Evolutionary conservation across 2,888 invertebrate species (phyloP).

Genomic region (Blera fallax): DNA sequence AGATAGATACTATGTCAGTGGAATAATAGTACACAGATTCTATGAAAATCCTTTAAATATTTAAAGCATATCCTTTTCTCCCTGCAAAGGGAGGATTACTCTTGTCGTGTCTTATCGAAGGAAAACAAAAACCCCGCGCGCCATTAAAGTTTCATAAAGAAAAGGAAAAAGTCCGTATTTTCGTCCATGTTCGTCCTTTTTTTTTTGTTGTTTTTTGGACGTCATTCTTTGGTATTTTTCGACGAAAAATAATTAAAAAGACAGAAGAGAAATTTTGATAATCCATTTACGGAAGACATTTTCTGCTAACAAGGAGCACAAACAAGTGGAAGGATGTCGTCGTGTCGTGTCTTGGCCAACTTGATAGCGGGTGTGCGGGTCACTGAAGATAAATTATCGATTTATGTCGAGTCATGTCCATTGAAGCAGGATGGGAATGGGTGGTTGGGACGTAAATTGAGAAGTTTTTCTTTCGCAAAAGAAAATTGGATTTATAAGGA

Average conservation of each 20-base stretch:
- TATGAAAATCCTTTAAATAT: conserved; percentile 52
- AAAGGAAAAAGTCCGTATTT: background rate
- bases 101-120: conserved; percentile 16
- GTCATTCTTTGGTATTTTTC: background rate
- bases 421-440: background rate
- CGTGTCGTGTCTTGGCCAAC: background rate
- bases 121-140: background rate
- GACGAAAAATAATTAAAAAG: conserved; percentile 29
- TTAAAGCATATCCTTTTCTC: conserved; percentile 41
- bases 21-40: conserved; percentile 45
- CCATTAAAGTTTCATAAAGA: conserved; percentile 11
- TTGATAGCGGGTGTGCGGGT: background rate
- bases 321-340: background rate
- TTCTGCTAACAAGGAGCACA: conserved; percentile 20
- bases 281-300: conserved; percentile 19
- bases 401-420: conserved; percentile 15
- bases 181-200: too few species aligned
- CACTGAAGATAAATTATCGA: conserved; percentile 16
- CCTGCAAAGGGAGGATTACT: background rate
- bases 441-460: background rate
- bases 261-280: conserved; percentile 25
- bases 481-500: background rate
- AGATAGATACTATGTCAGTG: conserved; percentile 46
- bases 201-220: background rate
- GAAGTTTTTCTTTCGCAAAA: background rate